These are phyloP conservation scores for Saguinus midas DNA, from an alignment of 2,113 vertebrate species.

Conservation along the genomic window DNA sequence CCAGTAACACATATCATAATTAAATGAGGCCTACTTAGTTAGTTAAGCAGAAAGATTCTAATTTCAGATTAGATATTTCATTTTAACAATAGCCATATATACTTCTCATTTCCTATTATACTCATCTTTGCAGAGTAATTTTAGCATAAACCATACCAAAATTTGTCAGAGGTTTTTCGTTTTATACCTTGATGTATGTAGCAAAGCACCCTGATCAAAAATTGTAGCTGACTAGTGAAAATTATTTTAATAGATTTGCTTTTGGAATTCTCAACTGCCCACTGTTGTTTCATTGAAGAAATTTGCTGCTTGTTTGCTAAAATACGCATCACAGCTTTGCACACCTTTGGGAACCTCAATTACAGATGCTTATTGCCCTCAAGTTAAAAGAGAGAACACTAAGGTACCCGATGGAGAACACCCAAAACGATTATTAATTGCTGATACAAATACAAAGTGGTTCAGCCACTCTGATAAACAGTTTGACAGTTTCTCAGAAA, in stretches of 20 bases:
- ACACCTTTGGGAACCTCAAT: neutral
- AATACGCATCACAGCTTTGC: neutral
- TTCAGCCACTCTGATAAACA: neutral
- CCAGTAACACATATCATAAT: neutral
- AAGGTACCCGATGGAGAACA: neutral
- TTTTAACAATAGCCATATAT: neutral
- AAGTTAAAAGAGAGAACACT: neutral
- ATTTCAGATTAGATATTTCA: slow-evolving; percentile 20
- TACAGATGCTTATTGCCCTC: neutral
- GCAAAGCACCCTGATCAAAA: neutral
- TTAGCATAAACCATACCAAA: slow-evolving; percentile 13
- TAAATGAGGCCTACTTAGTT: neutral
- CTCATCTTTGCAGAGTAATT: neutral
- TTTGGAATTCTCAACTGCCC: neutral
- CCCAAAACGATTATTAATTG: neutral
- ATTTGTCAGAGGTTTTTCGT: neutral
- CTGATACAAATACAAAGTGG: neutral
- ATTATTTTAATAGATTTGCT: neutral
- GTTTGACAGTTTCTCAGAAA: neutral
- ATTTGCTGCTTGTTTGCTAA: neutral
- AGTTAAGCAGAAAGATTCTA: slow-evolving; percentile 8
- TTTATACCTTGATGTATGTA: neutral
- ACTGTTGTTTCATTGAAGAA: neutral
- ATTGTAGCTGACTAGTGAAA: neutral
- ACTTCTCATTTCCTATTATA: neutral